These are phyloP conservation scores for Hypomesus transpacificus DNA, from an alignment of 2,113 vertebrate genomes.

Conservation along the genomic window DNA sequence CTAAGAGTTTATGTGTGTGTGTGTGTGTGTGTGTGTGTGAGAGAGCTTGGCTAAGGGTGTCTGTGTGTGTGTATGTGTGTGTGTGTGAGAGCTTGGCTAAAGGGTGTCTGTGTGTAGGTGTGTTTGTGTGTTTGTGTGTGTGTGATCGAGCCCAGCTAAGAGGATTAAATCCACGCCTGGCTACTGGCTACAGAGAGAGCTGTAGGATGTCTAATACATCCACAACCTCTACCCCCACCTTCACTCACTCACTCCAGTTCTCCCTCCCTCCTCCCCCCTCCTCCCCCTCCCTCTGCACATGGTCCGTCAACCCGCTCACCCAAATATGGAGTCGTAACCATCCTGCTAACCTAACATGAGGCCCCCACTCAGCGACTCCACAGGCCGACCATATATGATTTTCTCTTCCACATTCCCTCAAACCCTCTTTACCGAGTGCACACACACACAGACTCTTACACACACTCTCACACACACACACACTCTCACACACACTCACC, in stretches of 20 bases:
- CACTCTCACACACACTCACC: too few species aligned
- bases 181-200: too few species aligned
- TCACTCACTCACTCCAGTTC: background rate
- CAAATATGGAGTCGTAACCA: background rate
- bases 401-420: too few species aligned
- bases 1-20: background rate
- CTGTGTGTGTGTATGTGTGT: too few species aligned
- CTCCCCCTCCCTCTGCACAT: background rate
- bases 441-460: background rate
- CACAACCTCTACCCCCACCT: too few species aligned
- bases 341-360: background rate
- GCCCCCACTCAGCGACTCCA: background rate
- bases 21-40: background rate
- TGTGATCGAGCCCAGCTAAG: conserved; percentile 1
- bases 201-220: too few species aligned
- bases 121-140: background rate
- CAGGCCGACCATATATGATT: too few species aligned
- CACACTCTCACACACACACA: too few species aligned
- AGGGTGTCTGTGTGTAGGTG: too few species aligned
- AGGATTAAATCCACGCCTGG: conserved; percentile 1
- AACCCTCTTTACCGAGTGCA: too few species aligned
- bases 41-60: too few species aligned
- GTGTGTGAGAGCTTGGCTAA: too few species aligned
- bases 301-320: background rate
- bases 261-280: background rate